Evolutionary conservation across 2,888 invertebrate genomes (phyloP).

Genomic region (Drosophila maculinotata): DNA sequence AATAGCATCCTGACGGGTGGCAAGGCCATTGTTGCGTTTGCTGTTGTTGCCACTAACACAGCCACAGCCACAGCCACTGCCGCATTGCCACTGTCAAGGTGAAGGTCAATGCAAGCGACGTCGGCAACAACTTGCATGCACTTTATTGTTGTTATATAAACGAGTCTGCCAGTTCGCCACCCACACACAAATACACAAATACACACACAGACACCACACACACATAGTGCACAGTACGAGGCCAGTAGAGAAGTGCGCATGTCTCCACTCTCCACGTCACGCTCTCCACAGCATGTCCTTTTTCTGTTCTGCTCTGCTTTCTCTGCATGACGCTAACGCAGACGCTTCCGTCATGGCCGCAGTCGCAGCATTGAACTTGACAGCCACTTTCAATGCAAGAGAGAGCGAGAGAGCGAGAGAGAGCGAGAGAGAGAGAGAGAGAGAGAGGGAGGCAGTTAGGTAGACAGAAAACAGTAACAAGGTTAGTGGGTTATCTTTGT

Average conservation of each 20-base stretch:
- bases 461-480: constrained; percentile 61
- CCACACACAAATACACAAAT: constrained; percentile 6
- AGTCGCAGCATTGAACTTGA: constrained; percentile 69
- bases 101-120: constrained; percentile 70
- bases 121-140: no score
- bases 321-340: constrained; percentile 42
- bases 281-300: constrained; percentile 56
- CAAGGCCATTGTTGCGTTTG: constrained; percentile 45
- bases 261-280: constrained; percentile 34
- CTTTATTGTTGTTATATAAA: constrained; percentile 77
- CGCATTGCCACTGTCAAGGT: constrained; percentile 70
- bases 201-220: neutral
- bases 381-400: constrained; percentile 58
- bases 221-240: constrained; percentile 36
- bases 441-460: neutral
- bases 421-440: constrained; percentile 3
- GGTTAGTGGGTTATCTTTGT: constrained; percentile 76
- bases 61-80: constrained; percentile 19
- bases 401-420: neutral
- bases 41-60: constrained; percentile 6
- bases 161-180: constrained; percentile 32
- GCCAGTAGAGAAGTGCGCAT: constrained; percentile 68
- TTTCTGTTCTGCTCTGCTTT: constrained; percentile 41
- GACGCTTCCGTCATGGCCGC: constrained; percentile 49
- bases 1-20: constrained; percentile 17